Percentiles rank a stretch among this genome's conserved stretches.
Evolutionary conservation across 2,113 vertebrate genomes (phyloP).

Genomic region (Cottus gobio): DNA sequence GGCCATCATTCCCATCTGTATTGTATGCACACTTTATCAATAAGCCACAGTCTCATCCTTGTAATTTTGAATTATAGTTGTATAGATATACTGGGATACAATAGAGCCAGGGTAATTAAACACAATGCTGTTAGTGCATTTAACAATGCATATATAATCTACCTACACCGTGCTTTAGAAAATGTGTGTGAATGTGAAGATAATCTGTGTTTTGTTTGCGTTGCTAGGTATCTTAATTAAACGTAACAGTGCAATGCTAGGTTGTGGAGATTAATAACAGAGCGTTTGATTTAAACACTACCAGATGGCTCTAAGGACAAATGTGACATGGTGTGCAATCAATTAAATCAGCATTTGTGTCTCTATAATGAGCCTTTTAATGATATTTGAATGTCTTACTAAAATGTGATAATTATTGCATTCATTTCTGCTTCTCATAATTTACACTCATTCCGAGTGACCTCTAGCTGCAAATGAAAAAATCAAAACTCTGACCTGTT

Average conservation of each 20-base stretch:
- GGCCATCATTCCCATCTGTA: not conserved
- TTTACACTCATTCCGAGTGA: not conserved
- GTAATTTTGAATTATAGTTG: conserved; percentile 19
- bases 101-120: not conserved
- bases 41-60: not conserved
- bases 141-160: not conserved
- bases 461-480: not conserved
- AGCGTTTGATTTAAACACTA: conserved; percentile 2
- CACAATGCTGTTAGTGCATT: not conserved
- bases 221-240: not conserved
- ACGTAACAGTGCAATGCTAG: not conserved
- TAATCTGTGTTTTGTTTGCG: not conserved
- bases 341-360: not conserved
- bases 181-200: not conserved
- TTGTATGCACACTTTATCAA: not conserved
- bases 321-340: not conserved
- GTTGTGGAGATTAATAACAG: not conserved
- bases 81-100: not conserved
- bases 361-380: conserved; percentile 5
- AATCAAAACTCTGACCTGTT: not conserved
- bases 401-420: conserved; percentile 25
- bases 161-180: not conserved
- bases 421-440: conserved; percentile 11
- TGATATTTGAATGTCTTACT: conserved; percentile 16
- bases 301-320: conserved; percentile 16